Evolutionary conservation across 2,113 vertebrate genomes (phyloP).

Genomic region (Gopherus evgoodei): DNA sequence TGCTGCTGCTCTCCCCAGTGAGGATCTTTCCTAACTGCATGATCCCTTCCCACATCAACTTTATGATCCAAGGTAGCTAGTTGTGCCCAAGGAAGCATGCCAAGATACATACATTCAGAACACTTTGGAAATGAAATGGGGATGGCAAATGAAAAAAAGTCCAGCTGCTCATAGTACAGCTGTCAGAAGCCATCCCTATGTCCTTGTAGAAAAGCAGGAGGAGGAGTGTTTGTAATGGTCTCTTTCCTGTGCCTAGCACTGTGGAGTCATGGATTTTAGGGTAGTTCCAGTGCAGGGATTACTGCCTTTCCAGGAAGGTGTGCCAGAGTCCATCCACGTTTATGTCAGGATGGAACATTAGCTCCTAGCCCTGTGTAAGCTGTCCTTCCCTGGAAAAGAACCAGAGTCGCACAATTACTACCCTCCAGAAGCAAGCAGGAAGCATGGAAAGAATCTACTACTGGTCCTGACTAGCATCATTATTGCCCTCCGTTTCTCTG

Average conservation of each 20-base stretch:
- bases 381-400: background rate
- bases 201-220: background rate
- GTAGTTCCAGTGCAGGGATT: background rate
- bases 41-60: background rate
- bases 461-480: background rate
- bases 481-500: background rate
- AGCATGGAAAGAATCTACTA: background rate
- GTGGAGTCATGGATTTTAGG: background rate
- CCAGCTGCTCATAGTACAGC: background rate
- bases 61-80: background rate
- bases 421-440: background rate
- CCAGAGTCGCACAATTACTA: fast-evolving
- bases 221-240: background rate
- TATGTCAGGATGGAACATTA: background rate
- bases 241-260: background rate
- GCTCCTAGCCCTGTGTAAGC: background rate
- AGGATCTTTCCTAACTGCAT: background rate
- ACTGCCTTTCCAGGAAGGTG: background rate
- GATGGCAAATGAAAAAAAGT: slow-evolving; percentile 29
- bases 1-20: background rate
- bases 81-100: slow-evolving; percentile 5
- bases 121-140: background rate
- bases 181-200: background rate
- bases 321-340: background rate
- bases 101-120: slow-evolving; percentile 35